Conservation (phyloP, 2,113 vertebrate genomes). For the Ceyx cyanopectus region DNA sequence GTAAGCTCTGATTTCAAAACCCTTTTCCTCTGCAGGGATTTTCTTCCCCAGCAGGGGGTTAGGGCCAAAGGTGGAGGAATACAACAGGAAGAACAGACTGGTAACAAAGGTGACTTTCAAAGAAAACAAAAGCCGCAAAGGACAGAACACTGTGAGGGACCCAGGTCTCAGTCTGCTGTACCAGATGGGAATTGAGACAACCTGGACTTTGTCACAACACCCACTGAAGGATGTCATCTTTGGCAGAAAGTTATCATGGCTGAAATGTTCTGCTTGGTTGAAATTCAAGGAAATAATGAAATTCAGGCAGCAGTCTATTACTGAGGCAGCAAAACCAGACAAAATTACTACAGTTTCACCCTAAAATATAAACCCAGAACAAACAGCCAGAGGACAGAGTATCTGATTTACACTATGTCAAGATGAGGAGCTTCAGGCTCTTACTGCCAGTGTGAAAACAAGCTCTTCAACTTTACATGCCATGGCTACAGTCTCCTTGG, state of each 20-base stretch:
- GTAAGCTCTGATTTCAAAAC: conserved; percentile 32
- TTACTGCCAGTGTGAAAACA: conserved; percentile 15
- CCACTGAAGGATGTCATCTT: not conserved
- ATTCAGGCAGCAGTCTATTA: not conserved
- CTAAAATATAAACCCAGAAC: not conserved
- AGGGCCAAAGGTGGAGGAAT: conserved; percentile 46
- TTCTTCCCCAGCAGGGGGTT: conserved; percentile 22
- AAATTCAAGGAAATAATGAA: not conserved
- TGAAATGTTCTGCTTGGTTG: not conserved
- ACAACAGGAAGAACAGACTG: conserved; percentile 32
- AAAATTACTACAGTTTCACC: not conserved
- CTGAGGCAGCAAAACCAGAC: not conserved
- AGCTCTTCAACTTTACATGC: not conserved
- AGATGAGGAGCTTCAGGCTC: not conserved
- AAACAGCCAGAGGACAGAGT: not conserved
- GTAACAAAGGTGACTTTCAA: conserved; percentile 44
- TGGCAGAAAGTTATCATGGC: not conserved
- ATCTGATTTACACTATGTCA: not conserved
- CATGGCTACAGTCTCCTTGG: not conserved
- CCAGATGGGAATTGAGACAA: not conserved
- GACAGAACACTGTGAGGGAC: conserved; percentile 27
- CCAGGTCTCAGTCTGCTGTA: not conserved
- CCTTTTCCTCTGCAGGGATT: conserved; percentile 22
- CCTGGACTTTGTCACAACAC: not conserved
- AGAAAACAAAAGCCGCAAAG: conserved; percentile 16